Evolutionary conservation across 1,140 invertebrate genomes (phyloP), one percentile per base, ranked within the genome.

Genomic region (Diabrotica virgifera): DNA sequence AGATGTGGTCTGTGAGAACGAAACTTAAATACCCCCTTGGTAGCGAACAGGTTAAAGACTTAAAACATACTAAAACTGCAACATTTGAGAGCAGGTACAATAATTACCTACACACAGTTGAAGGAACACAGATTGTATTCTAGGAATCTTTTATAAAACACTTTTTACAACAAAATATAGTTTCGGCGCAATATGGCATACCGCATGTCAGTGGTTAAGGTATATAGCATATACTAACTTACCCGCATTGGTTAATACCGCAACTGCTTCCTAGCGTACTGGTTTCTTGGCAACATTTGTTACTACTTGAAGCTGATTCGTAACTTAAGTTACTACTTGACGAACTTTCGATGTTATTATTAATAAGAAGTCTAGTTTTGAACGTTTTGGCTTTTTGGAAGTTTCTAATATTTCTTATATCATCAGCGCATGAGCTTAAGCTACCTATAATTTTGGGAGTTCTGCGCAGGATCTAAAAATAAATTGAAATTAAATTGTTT

Each of bases 401-500:
- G 68, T 84, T 82, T 60, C 83, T 78, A 63, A 85, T 83, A 70
- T 83, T 85, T 73, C 82, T 82, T 8, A 85, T 79, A 71, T 89
- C 86, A 73, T 88, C 86, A 46, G 86, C 87, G 74, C 86, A 87
- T 37, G 83, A 86, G 8, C 85, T 84, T 14, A 89, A 77, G 76
- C 85, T 87, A 66, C 85, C 85, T 35, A 81, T 81, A 58, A 88
- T 87, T 73, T 88, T 88, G 2, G 86, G 86, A 4, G 87, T 87
- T 58, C 87, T 79, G 58, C 86, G 76, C 83, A 89, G 85, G 2
- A 84, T 77, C 70, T 71, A 37, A 50, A 46, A n/a, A 61, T 51
- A 36, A 52, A 12, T 8, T 11, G 60, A 63, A 46, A 55, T 55
- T 38, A 8, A 5, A 53, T 6, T 2, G 10, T 9, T 38, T 35